Percentiles rank a stretch among this genome's conserved stretches.
phyloP scores from a whole-genome alignment of 2,888 invertebrate species.

The Pammene fasciana region DNA sequence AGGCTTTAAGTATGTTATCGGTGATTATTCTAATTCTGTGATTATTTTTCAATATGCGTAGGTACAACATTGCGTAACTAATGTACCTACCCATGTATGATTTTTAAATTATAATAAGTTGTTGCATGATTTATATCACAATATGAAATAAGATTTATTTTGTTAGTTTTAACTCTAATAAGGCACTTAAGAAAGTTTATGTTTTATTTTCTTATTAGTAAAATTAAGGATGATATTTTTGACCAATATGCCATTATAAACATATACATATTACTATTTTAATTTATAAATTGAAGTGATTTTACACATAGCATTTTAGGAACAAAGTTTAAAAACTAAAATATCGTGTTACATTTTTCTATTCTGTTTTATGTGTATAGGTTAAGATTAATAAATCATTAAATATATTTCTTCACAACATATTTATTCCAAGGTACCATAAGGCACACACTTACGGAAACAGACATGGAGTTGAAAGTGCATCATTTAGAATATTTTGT shows the following conservation, averaged over 20 bases:
- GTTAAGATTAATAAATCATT: constrained; percentile 9
- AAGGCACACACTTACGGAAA: constrained; percentile 3
- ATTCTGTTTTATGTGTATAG: constrained; percentile 21
- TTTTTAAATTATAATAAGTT: too few species aligned
- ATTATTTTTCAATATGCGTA: too few species aligned
- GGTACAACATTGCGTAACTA: too few species aligned
- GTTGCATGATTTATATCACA: neutral
- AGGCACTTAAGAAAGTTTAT: neutral
- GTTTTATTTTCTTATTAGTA: neutral
- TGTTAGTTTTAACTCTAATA: neutral
- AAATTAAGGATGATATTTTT: constrained; percentile 1
- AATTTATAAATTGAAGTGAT: constrained; percentile 1
- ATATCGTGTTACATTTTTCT: constrained; percentile 22
- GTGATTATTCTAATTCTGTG: neutral
- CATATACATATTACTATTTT: neutral
- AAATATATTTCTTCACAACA: constrained; percentile 7
- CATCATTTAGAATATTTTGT: neutral
- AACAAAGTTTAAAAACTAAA: constrained; percentile 21
- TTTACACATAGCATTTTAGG: constrained; percentile 9
- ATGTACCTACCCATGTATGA: too few species aligned
- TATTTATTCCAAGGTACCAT: neutral
- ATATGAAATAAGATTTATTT: neutral
- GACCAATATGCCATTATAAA: constrained; percentile 9
- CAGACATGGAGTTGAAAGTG: neutral
- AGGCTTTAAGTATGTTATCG: neutral